These are phyloP conservation scores for Uropsilus gracilis DNA, from an alignment of 2,113 vertebrate genomes.

Conservation along the genomic window DNA sequence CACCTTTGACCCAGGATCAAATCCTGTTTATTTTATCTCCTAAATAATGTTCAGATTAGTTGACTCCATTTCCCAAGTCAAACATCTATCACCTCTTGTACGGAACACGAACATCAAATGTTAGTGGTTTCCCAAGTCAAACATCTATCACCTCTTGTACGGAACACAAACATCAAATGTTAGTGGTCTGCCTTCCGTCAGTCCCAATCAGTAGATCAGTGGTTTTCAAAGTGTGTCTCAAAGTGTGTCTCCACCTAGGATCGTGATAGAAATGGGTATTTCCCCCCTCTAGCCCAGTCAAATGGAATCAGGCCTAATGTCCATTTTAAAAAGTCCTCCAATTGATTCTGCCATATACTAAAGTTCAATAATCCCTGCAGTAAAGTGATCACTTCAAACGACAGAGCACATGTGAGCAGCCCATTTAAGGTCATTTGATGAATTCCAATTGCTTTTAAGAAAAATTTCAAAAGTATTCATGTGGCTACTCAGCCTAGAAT, in stretches of 20 bases:
- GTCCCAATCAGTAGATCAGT: neutral
- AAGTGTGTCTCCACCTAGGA: neutral
- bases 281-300: neutral
- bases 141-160: neutral
- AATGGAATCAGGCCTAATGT: neutral
- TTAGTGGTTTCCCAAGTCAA: neutral
- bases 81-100: neutral
- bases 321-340: neutral
- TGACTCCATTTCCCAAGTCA: neutral
- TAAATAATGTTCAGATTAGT: neutral
- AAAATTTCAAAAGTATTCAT: neutral
- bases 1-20: neutral
- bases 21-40: neutral
- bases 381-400: neutral
- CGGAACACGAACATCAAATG: neutral
- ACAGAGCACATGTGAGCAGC: neutral
- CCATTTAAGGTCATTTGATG: neutral
- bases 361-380: neutral
- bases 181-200: neutral
- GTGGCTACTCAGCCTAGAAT: neutral
- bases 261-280: neutral
- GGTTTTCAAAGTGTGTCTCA: neutral
- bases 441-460: neutral
- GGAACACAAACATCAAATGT: neutral
- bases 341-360: neutral